These are phyloP conservation scores for Mionectes olivaceus DNA, from an alignment of 2,797 vertebrate species.

Conservation along the genomic window DNA sequence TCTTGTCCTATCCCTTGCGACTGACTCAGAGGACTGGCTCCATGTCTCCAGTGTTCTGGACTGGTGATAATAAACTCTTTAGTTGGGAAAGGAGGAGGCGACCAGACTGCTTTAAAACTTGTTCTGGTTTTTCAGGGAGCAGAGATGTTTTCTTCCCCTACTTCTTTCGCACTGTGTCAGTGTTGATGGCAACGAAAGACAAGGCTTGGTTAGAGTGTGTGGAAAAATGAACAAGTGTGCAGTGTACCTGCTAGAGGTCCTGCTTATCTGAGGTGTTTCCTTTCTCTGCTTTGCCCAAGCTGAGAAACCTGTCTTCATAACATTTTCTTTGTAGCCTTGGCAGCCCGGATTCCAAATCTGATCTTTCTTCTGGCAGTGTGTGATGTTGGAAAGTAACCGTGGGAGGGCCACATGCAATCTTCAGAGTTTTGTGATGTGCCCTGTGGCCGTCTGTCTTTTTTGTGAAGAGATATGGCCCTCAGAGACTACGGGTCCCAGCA, in stretches of 20 bases:
- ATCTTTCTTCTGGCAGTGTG: background rate
- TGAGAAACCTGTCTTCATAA: background rate
- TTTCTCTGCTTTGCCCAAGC: background rate
- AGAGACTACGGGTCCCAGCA: constrained; percentile 51
- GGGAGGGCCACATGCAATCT: constrained; percentile 31
- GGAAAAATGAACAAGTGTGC: background rate
- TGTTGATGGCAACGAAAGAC: background rate
- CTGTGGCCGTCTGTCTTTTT: constrained; percentile 19
- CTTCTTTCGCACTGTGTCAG: background rate
- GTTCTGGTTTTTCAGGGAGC: background rate
- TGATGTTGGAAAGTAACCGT: background rate
- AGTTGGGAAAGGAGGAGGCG: background rate
- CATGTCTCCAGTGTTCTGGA: background rate
- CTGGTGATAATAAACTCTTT: background rate
- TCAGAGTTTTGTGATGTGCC: background rate
- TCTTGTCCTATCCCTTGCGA: background rate
- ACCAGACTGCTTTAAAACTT: background rate
- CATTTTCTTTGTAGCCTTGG: background rate
- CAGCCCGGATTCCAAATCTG: background rate
- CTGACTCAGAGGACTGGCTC: background rate
- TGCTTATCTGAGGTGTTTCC: background rate
- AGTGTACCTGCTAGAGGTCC: background rate
- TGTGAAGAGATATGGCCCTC: background rate
- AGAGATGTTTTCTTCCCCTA: background rate
- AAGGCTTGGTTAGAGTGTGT: background rate